These are phyloP conservation scores for Drosophila elegans DNA, from an alignment of 1,140 invertebrate species.

Conservation along the genomic window DNA sequence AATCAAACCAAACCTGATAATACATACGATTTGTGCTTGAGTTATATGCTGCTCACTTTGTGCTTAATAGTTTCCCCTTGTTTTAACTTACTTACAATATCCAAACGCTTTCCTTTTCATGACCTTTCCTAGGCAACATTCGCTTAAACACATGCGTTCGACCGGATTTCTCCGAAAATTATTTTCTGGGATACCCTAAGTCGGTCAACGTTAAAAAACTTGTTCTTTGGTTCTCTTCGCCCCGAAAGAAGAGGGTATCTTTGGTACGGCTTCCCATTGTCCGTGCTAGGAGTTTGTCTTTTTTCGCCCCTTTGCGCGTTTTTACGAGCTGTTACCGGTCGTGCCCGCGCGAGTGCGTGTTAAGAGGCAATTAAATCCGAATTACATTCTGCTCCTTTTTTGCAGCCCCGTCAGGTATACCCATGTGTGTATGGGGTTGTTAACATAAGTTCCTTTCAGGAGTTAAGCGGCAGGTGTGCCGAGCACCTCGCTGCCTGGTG, in stretches of 20 bases:
- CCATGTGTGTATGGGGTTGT: constrained; percentile 4
- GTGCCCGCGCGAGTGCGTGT: constrained; percentile 75
- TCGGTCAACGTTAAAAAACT: no score
- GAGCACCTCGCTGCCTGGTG: constrained; percentile 49
- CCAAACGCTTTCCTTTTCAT: constrained; percentile 6
- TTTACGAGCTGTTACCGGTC: constrained; percentile 76
- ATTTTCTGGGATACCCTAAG: no score
- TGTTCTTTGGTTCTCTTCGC: neutral
- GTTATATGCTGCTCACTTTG: constrained; percentile 78
- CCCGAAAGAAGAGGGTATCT: constrained; percentile 10
- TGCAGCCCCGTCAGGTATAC: constrained; percentile 22
- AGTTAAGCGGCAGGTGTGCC: constrained; percentile 73
- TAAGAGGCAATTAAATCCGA: constrained; percentile 83
- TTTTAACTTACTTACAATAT: constrained; percentile 42
- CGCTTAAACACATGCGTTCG: neutral
- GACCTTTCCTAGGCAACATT: neutral
- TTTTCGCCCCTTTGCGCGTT: constrained; percentile 37
- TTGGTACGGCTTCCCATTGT: constrained; percentile 2
- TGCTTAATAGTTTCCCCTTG: constrained; percentile 62
- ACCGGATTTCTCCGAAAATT: neutral
- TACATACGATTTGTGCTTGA: constrained; percentile 59
- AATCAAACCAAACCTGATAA: neutral
- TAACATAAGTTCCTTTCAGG: constrained; percentile 32
- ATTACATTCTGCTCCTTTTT: constrained; percentile 79
- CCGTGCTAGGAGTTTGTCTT: neutral